Conservation (phyloP, 2,797 vertebrate genomes). For the Triplophysa yarkandensis region DNA sequence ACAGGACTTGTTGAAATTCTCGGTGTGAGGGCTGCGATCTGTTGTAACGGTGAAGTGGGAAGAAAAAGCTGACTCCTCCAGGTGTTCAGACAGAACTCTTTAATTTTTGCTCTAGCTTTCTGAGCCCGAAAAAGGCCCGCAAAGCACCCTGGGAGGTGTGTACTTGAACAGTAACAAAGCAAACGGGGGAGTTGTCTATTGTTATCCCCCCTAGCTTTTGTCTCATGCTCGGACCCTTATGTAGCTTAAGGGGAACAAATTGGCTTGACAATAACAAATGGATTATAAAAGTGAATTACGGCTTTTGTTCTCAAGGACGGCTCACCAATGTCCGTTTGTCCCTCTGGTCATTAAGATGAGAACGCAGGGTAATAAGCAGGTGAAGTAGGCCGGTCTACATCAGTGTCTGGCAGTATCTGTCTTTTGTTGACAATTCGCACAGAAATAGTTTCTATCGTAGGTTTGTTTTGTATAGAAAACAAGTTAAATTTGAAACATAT, state of each 20-base stretch:
- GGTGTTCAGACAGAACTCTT: constrained; percentile 69
- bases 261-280: constrained; percentile 88
- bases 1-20: constrained; percentile 48
- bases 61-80: constrained; percentile 67
- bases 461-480: neutral
- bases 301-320: constrained; percentile 75
- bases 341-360: constrained; percentile 77
- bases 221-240: constrained; percentile 84
- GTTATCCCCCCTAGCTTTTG: constrained; percentile 84
- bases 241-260: constrained; percentile 96
- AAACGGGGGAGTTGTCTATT: constrained; percentile 75
- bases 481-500: neutral
- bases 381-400: constrained; percentile 72
- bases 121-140: constrained; percentile 70
- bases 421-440: constrained; percentile 51
- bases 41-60: constrained; percentile 66
- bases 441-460: constrained; percentile 1
- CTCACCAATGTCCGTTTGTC: constrained; percentile 78
- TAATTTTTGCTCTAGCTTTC: constrained; percentile 66
- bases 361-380: constrained; percentile 77
- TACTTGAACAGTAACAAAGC: constrained; percentile 74
- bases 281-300: constrained; percentile 84
- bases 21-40: constrained; percentile 65
- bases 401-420: constrained; percentile 78
- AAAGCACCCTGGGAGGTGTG: constrained; percentile 73